Conservation (phyloP, 2,888 invertebrate species). For the Euzophera pinguis region DNA sequence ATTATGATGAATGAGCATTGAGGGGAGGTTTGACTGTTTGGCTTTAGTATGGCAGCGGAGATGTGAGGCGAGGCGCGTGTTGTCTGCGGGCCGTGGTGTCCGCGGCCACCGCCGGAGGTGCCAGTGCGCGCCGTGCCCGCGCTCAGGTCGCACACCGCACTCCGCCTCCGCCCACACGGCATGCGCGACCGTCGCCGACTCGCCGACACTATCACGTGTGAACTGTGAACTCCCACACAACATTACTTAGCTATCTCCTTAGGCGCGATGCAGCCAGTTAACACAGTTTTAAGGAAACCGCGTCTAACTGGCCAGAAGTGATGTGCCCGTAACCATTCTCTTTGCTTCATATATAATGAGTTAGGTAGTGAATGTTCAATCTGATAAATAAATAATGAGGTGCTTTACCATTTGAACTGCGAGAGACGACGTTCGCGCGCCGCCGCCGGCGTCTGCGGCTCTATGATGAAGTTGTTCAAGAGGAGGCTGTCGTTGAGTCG, state of each 20-base stretch:
- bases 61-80: slow-evolving; percentile 42
- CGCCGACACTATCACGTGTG: slow-evolving; percentile 27
- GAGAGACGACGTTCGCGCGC: slow-evolving; percentile 42
- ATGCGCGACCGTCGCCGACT: slow-evolving; percentile 36
- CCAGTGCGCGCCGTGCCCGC: slow-evolving; percentile 72
- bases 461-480: slow-evolving; percentile 74
- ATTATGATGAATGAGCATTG: slow-evolving; percentile 34
- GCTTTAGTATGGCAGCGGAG: slow-evolving; percentile 20
- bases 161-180: slow-evolving; percentile 38
- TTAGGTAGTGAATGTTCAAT: slow-evolving; percentile 25
- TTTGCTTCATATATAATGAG: slow-evolving; percentile 44
- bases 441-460: slow-evolving; percentile 35
- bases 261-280: slow-evolving; percentile 43
- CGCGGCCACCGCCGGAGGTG: slow-evolving; percentile 29
- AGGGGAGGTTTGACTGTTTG: slow-evolving; percentile 25
- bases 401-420: slow-evolving; percentile 30
- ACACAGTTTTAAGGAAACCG: slow-evolving; percentile 45
- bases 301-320: slow-evolving; percentile 36
- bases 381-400: slow-evolving; percentile 38
- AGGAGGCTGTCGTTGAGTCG: slow-evolving; percentile 72
- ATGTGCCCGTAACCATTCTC: slow-evolving; percentile 36
- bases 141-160: slow-evolving; percentile 65
- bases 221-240: slow-evolving; percentile 3
- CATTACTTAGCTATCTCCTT: slow-evolving; percentile 12
- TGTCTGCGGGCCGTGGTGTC: slow-evolving; percentile 25